Conservation (phyloP, 2,888 invertebrate species). For the Lymantria monacha region DNA sequence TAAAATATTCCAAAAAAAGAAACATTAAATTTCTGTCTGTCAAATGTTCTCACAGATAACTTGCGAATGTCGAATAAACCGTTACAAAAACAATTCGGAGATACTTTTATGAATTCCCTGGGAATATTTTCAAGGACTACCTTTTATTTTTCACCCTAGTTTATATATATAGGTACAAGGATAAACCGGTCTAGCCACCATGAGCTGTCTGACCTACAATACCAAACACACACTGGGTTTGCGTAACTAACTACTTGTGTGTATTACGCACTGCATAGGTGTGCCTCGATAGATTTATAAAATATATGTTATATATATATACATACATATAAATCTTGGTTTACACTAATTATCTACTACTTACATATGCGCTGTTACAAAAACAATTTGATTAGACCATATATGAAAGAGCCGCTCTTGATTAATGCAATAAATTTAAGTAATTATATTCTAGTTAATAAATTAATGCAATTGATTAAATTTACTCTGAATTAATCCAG, state of each 20-base stretch:
- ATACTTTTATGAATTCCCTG: neutral
- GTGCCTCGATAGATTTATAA: neutral
- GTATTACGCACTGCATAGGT: conserved; percentile 26
- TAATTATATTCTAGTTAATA: no score
- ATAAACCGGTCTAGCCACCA: conserved; percentile 53
- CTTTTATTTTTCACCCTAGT: conserved; percentile 15
- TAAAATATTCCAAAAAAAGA: no score
- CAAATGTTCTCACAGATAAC: no score
- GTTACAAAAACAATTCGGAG: neutral
- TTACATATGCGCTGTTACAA: neutral
- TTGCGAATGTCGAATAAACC: neutral
- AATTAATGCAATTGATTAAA: no score
- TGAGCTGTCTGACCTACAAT: conserved; percentile 64
- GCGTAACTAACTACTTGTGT: conserved; percentile 42
- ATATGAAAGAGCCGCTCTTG: neutral
- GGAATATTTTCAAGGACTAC: conserved; percentile 13
- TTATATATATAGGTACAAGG: conserved; percentile 8
- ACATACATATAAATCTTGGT: neutral
- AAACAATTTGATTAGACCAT: neutral
- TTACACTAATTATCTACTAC: neutral
- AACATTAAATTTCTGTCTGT: no score
- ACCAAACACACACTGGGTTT: conserved; percentile 41
- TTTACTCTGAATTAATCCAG: no score
- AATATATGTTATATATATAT: neutral
- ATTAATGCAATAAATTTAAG: neutral